Evolutionary conservation across 2,888 invertebrate species (phyloP), one percentile per base, ranked within the genome.

Genomic region (Theretra japonica): DNA sequence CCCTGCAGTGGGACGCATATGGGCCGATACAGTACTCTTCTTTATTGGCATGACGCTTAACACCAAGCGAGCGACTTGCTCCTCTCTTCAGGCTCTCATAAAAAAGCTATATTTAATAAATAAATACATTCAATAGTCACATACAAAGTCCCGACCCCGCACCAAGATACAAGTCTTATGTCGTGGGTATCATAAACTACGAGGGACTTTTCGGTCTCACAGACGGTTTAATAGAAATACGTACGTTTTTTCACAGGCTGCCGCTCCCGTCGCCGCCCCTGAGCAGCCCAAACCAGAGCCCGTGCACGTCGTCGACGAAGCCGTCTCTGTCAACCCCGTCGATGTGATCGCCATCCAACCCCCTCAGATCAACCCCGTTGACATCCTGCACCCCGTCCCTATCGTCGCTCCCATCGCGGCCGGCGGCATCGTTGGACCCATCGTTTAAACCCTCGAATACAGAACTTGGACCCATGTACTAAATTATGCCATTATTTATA

Each of bases 291-390:
- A 41, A 33, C 62, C 62, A n/a, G 33, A 41, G 15, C 72, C 73
- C 30, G 73, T 73, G 73, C 75, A 79, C 73, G 75, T 80, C 73
- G 75, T 74, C 25, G 72, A 60, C 17, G 69, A 57, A 17, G 33
- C 74, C 30, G 59, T 76, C 41, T 74, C 76, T 0, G 70, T 70
- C 30, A 73, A 68, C 70, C 77, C 74, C 72, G 75, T 80, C 74
- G 73, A 58, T 28, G 75, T 79, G 57, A 70, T 71, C 76, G 79
- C 76, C 74, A 76, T 72, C 57, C 21, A n/a, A 19, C 69, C 69
- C 7, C 28, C 28, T 28, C 4, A 57, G n/a, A n/a, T 70, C 28
- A 73, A 70, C 71, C 78, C 74, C 72, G 74, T 80, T 74, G 73
- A 58, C 48, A n/a, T 33, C 8, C 1, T 62, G 33, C 62, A 62